Base-by-base conservation (phyloP, 2,113 vertebrate genomes). In the Circaetus gallicus region DNA sequence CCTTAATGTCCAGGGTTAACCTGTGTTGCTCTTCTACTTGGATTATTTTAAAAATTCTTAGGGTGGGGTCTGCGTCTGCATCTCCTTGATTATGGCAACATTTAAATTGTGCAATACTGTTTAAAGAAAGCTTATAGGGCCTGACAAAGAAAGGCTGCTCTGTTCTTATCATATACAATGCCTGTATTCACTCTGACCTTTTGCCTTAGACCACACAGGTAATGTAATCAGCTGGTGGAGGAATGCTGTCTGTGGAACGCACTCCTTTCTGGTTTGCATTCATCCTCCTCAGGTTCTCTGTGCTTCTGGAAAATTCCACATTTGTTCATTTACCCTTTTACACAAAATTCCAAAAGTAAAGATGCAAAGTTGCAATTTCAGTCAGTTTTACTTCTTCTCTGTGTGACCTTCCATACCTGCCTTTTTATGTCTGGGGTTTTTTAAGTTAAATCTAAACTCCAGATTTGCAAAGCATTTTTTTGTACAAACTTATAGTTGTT, bases 201-300 rank as follows among this genome's bases (percentile, higher is more conserved):
- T 88, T 63, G 78, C 61, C 89, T 93, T 43, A 92, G 83, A 92
- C 91, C 69, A 87, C 77, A 76, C 69, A 97, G 95, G 95, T 97
- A 94, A 94, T 77, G 40, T 62, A 91, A 95, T 92, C 91, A 91
- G 36, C 25, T 1, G 0, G 43, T 28, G 58, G 17, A 91, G 73
- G 81, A 94, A 69, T 79, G 80, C 69, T 71, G 12, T 66, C 63
- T 94, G 42, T 45, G 78, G 50, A 94, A 50, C 1, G 1, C 31
- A 31, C 34, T 94, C 26, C 78, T 87, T 91, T 78, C 59, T 94
- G 43, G 14, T 79, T 82, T 93, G 40, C 53, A 17, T 0, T 55
- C 36, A 3, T 81, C 43, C 31, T 89, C 31, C 40, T 53, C 1
- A 3, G 12, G 19, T 52, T 82, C 69, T 91, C 56, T 79, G 47